These are phyloP conservation scores for Pyxicephalus adspersus DNA, from an alignment of 2,113 vertebrate species.

Conservation along the genomic window DNA sequence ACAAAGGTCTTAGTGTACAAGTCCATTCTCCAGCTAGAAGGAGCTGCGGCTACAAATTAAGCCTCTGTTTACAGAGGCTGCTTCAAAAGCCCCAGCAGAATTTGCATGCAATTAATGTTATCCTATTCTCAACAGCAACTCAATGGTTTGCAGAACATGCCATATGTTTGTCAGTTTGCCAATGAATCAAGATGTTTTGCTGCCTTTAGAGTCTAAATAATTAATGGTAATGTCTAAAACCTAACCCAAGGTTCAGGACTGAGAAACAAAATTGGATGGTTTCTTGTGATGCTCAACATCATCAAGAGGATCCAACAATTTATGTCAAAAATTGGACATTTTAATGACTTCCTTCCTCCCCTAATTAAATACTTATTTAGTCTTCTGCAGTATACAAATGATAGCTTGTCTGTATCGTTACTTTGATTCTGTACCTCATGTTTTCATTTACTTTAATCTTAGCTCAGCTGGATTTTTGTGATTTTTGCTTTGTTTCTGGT, in stretches of 20 bases:
- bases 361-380: constrained; percentile 44
- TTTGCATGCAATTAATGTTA: constrained; percentile 76
- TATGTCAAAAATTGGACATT: constrained; percentile 63
- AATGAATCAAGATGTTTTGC: constrained; percentile 81
- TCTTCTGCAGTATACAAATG: constrained; percentile 27
- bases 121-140: constrained; percentile 74
- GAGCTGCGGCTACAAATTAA: constrained; percentile 62
- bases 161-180: constrained; percentile 84
- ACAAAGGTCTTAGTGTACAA: constrained; percentile 63
- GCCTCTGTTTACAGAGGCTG: constrained; percentile 67
- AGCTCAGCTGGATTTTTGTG: neutral
- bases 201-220: constrained; percentile 79
- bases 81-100: constrained; percentile 71
- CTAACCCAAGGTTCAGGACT: constrained; percentile 73
- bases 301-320: constrained; percentile 60
- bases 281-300: constrained; percentile 63
- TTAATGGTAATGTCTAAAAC: constrained; percentile 81
- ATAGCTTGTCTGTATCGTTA: constrained; percentile 32
- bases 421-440: constrained; percentile 6
- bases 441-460: constrained; percentile 4
- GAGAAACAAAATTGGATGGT: constrained; percentile 65
- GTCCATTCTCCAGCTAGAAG: constrained; percentile 61
- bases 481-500: neutral
- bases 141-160: constrained; percentile 76
- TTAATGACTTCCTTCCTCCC: constrained; percentile 33